These are phyloP conservation scores for Pogona vitticeps DNA, from an alignment of 2,113 vertebrate species.

Conservation along the genomic window DNA sequence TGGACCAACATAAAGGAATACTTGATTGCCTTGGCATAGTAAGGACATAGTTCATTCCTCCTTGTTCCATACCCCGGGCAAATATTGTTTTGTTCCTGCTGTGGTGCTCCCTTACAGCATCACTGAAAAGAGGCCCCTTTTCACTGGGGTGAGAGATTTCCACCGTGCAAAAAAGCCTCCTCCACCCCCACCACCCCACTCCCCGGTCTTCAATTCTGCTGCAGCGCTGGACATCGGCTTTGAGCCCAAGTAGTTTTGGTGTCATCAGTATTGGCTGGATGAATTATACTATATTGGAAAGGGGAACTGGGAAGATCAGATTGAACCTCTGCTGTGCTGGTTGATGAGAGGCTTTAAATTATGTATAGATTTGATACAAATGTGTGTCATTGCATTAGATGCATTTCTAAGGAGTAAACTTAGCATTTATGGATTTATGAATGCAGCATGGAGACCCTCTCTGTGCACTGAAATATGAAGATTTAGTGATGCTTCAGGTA, in stretches of 20 bases:
- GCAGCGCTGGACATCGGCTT: no score
- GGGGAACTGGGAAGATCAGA: fast-evolving
- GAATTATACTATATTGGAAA: not conserved
- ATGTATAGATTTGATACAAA: not conserved
- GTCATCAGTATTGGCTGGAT: not conserved
- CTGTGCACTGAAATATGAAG: not conserved
- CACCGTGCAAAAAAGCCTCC: no score
- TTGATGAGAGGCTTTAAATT: not conserved
- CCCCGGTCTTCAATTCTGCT: no score
- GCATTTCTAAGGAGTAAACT: not conserved
- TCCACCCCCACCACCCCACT: no score
- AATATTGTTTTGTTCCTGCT: no score
- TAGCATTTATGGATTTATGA: not conserved
- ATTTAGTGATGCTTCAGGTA: not conserved
- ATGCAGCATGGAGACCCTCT: not conserved
- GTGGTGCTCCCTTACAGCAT: no score
- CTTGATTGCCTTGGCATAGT: no score
- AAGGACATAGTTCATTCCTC: no score
- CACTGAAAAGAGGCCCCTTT: no score
- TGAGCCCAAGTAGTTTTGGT: not conserved
- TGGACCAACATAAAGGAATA: no score
- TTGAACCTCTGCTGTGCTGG: not conserved
- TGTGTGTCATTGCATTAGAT: not conserved
- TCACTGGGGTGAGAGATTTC: no score
- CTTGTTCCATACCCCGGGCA: no score